Percentiles rank a stretch among this genome's conserved stretches.
These are phyloP conservation scores for Nothura maculosa DNA, from an alignment of 2,797 vertebrate genomes.

Conservation along the genomic window DNA sequence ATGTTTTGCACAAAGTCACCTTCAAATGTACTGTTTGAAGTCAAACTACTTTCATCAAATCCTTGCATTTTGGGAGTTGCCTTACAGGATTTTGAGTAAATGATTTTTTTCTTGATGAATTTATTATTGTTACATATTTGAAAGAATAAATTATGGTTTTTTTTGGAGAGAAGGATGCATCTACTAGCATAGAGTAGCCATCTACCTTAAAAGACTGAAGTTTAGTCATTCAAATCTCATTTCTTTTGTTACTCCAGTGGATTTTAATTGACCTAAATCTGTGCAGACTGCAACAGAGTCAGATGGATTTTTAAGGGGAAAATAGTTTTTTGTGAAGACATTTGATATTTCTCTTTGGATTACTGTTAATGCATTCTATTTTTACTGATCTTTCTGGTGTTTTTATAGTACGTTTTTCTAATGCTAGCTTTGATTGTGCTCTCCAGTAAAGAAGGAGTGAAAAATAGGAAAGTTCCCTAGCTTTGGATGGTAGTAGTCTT, in stretches of 20 bases:
- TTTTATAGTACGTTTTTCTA: neutral
- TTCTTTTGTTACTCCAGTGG: neutral
- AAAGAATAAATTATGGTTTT: neutral
- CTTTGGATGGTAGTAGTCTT: neutral
- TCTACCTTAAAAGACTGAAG: neutral
- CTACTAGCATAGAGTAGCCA: neutral
- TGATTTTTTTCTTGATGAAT: fast-evolving
- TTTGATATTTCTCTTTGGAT: neutral
- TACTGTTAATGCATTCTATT: neutral
- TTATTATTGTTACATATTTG: neutral
- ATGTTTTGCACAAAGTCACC: neutral
- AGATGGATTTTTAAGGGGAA: neutral
- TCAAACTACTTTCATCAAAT: neutral
- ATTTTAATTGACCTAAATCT: neutral
- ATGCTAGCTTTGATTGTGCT: neutral
- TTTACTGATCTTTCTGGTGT: neutral
- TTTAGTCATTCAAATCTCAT: neutral
- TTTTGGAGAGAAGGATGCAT: neutral
- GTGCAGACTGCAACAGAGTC: neutral
- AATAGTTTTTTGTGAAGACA: neutral
- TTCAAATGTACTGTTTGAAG: neutral
- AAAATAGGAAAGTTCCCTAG: neutral
- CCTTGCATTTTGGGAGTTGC: neutral
- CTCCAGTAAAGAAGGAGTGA: neutral
- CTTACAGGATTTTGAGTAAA: neutral